Evolutionary conservation across 37 sponge, comb jelly and placozoan species (phyloP).

Genomic region (Halichondria panicea): DNA sequence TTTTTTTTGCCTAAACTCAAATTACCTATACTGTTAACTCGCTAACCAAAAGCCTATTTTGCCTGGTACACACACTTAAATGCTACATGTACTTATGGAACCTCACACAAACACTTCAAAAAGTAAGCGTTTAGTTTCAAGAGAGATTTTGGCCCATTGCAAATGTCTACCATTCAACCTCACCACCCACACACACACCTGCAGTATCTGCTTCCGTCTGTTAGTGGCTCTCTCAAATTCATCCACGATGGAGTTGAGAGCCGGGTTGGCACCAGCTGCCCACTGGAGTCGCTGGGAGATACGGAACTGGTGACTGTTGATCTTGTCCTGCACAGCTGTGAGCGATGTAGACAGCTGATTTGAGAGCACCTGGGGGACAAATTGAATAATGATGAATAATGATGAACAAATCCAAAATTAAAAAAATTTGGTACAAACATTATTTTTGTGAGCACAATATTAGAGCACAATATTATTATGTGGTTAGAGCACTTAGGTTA

Average conservation of each 20-base stretch:
- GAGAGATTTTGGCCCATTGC: not conserved
- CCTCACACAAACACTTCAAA: not conserved
- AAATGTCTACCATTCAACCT: not conserved
- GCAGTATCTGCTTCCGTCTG: constrained; percentile 54
- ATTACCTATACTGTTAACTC: too few species aligned
- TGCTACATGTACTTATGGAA: not conserved
- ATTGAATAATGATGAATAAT: too few species aligned
- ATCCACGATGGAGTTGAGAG: constrained; percentile 72
- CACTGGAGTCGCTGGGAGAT: constrained; percentile 94
- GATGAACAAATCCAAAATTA: not conserved
- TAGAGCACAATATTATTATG: not conserved
- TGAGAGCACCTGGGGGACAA: constrained; percentile 54
- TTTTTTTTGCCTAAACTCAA: not conserved
- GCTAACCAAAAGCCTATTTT: too few species aligned
- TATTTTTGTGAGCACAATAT: not conserved
- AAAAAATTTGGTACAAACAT: not conserved
- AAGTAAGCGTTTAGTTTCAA: not conserved
- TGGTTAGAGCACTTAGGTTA: too few species aligned
- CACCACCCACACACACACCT: constrained; percentile 4
- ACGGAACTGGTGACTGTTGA: constrained; percentile 76
- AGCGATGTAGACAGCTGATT: constrained; percentile 61
- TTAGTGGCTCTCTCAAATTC: constrained; percentile 78
- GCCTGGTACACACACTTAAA: not conserved
- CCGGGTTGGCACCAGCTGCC: constrained; percentile 95
- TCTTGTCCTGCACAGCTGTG: constrained; percentile 63